Conservation (phyloP, 1,140 invertebrate species). For the Drosophila baimaii region DNA sequence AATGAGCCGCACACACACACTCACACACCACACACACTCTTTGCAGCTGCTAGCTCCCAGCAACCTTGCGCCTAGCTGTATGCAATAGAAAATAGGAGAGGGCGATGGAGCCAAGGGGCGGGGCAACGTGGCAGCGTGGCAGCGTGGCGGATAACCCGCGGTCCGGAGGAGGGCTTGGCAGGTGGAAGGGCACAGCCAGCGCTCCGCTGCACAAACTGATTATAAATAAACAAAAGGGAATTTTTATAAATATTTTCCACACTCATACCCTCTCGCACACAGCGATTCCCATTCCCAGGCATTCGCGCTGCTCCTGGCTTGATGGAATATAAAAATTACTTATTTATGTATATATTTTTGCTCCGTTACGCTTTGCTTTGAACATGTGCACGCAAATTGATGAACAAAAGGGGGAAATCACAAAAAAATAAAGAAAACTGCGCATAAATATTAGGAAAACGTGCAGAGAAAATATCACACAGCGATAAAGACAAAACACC, state of each 20-base stretch:
- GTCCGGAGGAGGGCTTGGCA: conserved; percentile 7
- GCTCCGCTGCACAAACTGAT: conserved; percentile 79
- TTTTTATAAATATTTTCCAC: conserved; percentile 71
- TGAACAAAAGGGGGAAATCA: conserved; percentile 46
- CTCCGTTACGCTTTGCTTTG: conserved; percentile 61
- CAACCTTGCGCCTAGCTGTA: conserved; percentile 60
- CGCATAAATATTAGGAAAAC: conserved; percentile 53
- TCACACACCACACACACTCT: background rate
- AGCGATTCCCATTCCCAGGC: conserved; percentile 9
- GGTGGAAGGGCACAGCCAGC: conserved; percentile 26
- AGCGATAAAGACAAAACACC: conserved; percentile 2
- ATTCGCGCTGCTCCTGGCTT: conserved; percentile 43
- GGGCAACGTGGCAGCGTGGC: too few relatives aligned
- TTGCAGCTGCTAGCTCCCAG: conserved; percentile 27
- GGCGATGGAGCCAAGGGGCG: conserved; percentile 9
- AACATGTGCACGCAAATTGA: conserved; percentile 56
- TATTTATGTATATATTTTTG: conserved; percentile 76
- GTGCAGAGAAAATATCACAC: conserved; percentile 11
- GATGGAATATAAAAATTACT: conserved; percentile 73
- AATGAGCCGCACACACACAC: conserved; percentile 51
- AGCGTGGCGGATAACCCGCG: conserved; percentile 22
- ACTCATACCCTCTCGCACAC: conserved; percentile 17
- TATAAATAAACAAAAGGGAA: conserved; percentile 78
- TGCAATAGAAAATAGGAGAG: conserved; percentile 48
- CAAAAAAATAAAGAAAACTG: conserved; percentile 29